Percentiles rank a stretch among this genome's conserved stretches.
Conservation (phyloP, 2,797 vertebrate species). For the Hybognathus amarus region DNA sequence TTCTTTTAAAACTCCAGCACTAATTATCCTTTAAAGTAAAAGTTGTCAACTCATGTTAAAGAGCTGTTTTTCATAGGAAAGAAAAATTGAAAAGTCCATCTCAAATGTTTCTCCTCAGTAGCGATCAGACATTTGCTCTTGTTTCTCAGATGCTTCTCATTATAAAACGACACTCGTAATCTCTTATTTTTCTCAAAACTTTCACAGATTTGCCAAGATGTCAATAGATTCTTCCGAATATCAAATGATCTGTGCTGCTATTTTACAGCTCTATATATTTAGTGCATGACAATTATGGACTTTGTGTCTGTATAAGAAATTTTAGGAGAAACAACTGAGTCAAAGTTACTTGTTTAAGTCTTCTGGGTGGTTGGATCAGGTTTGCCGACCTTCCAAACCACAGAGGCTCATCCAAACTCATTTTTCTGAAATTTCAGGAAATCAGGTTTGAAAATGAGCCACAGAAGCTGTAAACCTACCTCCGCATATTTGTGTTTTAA, state of each 20-base stretch:
- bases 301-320: background rate
- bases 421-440: slow-evolving; percentile 17
- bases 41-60: slow-evolving; percentile 66
- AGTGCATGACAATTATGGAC: background rate
- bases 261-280: background rate
- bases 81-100: background rate
- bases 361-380: background rate
- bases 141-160: background rate
- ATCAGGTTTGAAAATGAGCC: slow-evolving; percentile 25
- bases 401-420: slow-evolving; percentile 9
- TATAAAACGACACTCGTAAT: background rate
- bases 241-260: background rate
- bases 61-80: slow-evolving; percentile 20
- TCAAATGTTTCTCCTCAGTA: background rate
- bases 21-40: slow-evolving; percentile 71
- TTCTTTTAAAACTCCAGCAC: slow-evolving; percentile 69
- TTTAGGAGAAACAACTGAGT: background rate
- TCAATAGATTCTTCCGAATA: background rate
- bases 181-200: background rate
- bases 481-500: slow-evolving; percentile 28
- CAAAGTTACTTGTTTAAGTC: background rate
- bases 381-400: background rate
- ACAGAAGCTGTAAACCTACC: background rate
- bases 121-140: background rate
- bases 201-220: background rate